Evolutionary conservation across 2,113 vertebrate species (phyloP).

Genomic region (Myotis yumanensis): DNA sequence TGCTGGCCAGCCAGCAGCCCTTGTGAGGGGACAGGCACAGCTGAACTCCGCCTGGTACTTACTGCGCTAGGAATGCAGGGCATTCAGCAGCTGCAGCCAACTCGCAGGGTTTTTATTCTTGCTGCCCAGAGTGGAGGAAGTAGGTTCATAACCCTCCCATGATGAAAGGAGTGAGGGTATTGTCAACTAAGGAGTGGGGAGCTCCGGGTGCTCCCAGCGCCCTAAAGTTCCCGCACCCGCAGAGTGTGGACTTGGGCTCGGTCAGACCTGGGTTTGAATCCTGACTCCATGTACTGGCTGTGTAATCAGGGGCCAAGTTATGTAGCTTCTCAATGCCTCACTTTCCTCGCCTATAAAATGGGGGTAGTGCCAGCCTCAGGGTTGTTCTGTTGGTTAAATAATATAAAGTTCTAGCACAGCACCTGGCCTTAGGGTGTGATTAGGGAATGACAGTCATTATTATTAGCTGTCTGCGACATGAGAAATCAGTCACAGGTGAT

Average conservation of each 20-base stretch:
- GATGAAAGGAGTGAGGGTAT: background rate
- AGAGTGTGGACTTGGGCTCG: background rate
- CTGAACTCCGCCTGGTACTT: slow-evolving; percentile 82
- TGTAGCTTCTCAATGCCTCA: background rate
- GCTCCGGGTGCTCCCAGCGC: background rate
- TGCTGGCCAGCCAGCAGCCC: background rate
- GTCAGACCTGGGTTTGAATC: background rate
- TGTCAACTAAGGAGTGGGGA: background rate
- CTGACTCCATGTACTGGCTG: too few species aligned
- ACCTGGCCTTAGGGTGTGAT: background rate
- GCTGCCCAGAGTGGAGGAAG: background rate
- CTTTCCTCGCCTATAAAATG: background rate
- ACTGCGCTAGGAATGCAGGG: slow-evolving; percentile 71
- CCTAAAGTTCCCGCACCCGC: background rate
- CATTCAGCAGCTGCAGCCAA: slow-evolving; percentile 48
- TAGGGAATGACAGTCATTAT: background rate
- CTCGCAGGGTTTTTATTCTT: background rate
- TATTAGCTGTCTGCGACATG: background rate
- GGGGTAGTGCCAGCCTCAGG: background rate
- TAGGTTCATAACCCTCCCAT: background rate
- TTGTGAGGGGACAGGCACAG: slow-evolving; percentile 44
- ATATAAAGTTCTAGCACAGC: background rate
- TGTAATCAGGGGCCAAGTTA: background rate
- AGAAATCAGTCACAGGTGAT: background rate
- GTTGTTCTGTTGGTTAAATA: background rate